These are phyloP conservation scores for Pseudorhiza aurosa DNA, from an alignment of 30 jellyfish, hydroid and myxozoan genomes.

Conservation along the genomic window DNA sequence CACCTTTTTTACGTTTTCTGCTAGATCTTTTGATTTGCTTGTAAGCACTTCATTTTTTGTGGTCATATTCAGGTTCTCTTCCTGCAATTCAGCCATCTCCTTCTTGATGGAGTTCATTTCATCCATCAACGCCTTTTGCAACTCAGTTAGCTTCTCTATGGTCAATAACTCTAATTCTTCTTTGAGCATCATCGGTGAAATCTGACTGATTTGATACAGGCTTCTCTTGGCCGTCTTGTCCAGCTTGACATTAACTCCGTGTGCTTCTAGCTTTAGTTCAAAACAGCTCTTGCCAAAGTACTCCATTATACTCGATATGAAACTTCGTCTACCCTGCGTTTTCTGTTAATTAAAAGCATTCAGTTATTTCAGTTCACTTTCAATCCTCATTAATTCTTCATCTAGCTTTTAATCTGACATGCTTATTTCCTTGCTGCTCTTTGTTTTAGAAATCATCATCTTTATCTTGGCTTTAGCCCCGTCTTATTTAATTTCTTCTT, in stretches of 20 bases:
- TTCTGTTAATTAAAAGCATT: neutral
- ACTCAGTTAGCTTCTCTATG: constrained; percentile 44
- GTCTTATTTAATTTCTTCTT: too few relatives aligned
- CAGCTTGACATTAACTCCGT: constrained; percentile 29
- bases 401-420: too few relatives aligned
- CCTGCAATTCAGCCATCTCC: constrained; percentile 23
- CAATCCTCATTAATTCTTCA: too few relatives aligned
- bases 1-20: constrained; percentile 21
- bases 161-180: constrained; percentile 68
- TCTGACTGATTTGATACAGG: constrained; percentile 30
- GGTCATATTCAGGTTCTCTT: constrained; percentile 22
- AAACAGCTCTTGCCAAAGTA: constrained; percentile 27
- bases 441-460: too few relatives aligned
- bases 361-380: too few relatives aligned
- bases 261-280: constrained; percentile 33
- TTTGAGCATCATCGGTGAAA: constrained; percentile 28
- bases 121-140: constrained; percentile 6
- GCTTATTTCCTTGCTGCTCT: too few relatives aligned
- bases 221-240: constrained; percentile 13
- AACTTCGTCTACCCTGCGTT: neutral
- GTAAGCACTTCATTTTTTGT: constrained; percentile 17
- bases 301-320: constrained; percentile 7
- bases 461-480: too few relatives aligned
- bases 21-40: constrained; percentile 41
- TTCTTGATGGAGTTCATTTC: constrained; percentile 3